These are phyloP conservation scores for Saxicola maurus DNA, from an alignment of 2,797 vertebrate species.

Conservation along the genomic window DNA sequence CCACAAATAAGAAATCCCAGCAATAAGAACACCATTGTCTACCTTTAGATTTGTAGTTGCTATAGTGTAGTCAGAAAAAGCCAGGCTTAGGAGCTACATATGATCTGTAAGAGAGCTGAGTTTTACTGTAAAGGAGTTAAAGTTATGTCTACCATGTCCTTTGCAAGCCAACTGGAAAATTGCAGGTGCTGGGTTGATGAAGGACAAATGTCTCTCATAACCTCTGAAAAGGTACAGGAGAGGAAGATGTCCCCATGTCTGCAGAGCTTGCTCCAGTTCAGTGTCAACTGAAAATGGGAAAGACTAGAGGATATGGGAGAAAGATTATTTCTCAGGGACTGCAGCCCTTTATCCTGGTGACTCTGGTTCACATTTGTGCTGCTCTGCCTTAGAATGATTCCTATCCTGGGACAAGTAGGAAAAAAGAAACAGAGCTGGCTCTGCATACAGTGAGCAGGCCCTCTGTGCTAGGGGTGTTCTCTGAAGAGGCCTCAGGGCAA, in stretches of 20 bases:
- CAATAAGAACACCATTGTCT: neutral
- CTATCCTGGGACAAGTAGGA: neutral
- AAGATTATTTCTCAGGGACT: neutral
- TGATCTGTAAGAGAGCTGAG: neutral
- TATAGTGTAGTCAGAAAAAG: neutral
- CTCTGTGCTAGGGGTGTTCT: neutral
- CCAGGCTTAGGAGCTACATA: neutral
- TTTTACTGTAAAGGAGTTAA: neutral
- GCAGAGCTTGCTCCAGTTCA: neutral
- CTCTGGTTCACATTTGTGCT: neutral
- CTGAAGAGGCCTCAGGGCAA: neutral
- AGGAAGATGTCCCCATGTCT: neutral
- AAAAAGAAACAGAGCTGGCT: neutral
- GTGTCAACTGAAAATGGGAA: neutral
- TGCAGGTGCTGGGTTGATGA: neutral
- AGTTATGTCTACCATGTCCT: neutral
- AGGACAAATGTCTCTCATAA: fast-evolving
- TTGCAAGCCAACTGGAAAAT: neutral
- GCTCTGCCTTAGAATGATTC: neutral
- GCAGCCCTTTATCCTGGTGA: neutral
- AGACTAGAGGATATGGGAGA: neutral
- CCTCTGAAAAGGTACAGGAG: neutral
- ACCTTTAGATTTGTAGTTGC: neutral
- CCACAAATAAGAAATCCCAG: neutral
- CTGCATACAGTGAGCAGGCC: neutral